These are phyloP conservation scores for Aptenodytes patagonicus DNA, from an alignment of 2,113 vertebrate species.

Conservation along the genomic window DNA sequence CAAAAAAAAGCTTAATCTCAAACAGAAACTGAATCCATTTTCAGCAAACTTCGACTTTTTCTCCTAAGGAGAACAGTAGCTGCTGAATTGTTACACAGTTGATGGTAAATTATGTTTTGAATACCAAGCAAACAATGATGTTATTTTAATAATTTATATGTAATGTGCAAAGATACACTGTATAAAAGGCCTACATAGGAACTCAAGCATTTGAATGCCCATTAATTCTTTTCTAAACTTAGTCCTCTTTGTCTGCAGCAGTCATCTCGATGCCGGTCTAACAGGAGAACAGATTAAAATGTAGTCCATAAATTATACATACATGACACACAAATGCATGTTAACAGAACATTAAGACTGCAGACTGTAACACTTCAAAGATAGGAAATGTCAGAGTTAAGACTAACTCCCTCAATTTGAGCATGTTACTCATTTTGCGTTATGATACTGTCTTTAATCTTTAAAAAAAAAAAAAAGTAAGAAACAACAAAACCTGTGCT, in stretches of 20 bases:
- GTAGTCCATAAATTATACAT: not conserved
- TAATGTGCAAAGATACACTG: constrained; percentile 9
- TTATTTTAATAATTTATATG: constrained; percentile 32
- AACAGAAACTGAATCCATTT: not conserved
- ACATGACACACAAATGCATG: not conserved
- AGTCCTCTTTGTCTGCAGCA: not conserved
- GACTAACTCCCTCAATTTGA: not conserved
- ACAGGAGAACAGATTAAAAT: not conserved
- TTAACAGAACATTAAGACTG: not conserved
- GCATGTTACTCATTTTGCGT: not conserved
- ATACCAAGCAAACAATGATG: constrained; percentile 35
- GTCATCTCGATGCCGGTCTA: not conserved
- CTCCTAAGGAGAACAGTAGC: constrained; percentile 32
- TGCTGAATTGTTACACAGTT: not conserved
- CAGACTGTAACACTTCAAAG: constrained; percentile 17
- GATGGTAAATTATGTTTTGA: constrained; percentile 14
- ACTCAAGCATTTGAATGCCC: not conserved
- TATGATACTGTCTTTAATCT: not conserved
- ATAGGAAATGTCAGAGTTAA: not conserved
- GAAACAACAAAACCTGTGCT: not conserved
- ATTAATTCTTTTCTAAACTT: not conserved
- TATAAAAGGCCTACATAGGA: not conserved
- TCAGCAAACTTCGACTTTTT: not conserved
- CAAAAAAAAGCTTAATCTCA: not conserved
- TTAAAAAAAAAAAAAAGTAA: not conserved